phyloP scores from a whole-genome alignment of 2,797 vertebrate species.

The Pteronotus mesoamericanus region DNA sequence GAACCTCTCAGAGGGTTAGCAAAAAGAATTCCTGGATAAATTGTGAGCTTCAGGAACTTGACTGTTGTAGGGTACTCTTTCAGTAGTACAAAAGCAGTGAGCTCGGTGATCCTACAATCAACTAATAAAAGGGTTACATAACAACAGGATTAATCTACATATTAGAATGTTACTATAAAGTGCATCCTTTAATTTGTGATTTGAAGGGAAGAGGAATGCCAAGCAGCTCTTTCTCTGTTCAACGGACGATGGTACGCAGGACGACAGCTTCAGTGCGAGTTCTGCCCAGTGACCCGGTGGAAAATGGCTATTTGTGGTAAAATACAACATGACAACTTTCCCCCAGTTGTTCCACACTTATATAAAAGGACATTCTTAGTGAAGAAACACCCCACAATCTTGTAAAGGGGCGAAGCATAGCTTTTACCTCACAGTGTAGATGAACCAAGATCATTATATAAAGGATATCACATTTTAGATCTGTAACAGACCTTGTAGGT shows the following conservation, averaged over 20 bases:
- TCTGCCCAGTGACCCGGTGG: slow-evolving; percentile 96
- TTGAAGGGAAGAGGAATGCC: slow-evolving; percentile 93
- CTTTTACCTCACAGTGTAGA: neutral
- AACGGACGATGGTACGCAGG: slow-evolving; percentile 97
- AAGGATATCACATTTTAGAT: neutral
- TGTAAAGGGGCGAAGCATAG: neutral
- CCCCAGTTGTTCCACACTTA: slow-evolving; percentile 3
- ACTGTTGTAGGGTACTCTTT: neutral
- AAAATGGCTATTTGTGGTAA: slow-evolving; percentile 98
- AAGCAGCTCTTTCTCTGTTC: slow-evolving; percentile 90
- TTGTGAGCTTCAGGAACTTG: neutral
- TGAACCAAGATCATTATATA: neutral
- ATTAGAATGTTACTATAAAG: neutral
- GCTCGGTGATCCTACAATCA: neutral
- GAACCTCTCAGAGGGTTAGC: neutral
- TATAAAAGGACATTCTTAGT: neutral
- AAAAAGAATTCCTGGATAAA: neutral
- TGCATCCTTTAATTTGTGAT: slow-evolving; percentile 37
- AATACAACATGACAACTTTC: neutral
- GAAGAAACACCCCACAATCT: neutral
- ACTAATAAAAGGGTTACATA: neutral
- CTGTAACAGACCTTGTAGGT: neutral
- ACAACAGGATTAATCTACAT: neutral
- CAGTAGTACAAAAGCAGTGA: neutral
- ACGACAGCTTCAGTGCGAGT: slow-evolving; percentile 95